Evolutionary conservation across 2,888 invertebrate species (phyloP).

Genomic region (Junonia oenone): DNA sequence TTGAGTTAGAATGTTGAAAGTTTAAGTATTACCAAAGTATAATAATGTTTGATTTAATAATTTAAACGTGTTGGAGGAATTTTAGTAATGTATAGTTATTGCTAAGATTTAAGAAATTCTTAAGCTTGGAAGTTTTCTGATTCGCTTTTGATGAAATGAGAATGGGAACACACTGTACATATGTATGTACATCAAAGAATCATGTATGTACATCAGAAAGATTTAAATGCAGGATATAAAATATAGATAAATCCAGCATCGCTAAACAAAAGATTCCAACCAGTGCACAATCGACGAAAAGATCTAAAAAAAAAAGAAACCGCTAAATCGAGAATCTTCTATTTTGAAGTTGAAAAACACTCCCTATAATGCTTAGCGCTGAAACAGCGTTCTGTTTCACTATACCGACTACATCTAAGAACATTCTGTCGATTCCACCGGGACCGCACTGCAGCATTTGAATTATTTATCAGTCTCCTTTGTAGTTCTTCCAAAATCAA

Average conservation of each 20-base stretch:
- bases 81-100: too few species aligned
- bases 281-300: too few species aligned
- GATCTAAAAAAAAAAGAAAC: not conserved
- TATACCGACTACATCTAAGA: conserved; percentile 32
- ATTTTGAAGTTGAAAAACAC: not conserved
- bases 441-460: conserved; percentile 70
- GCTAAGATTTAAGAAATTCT: too few species aligned
- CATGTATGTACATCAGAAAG: too few species aligned
- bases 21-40: not conserved
- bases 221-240: too few species aligned
- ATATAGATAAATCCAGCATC: too few species aligned
- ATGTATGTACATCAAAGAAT: too few species aligned
- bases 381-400: conserved; percentile 6
- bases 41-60: not conserved
- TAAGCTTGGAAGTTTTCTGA: too few species aligned
- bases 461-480: conserved; percentile 70
- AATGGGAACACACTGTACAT: too few species aligned
- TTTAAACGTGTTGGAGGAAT: too few species aligned
- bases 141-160: too few species aligned
- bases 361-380: not conserved
- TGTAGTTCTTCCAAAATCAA: conserved; percentile 53
- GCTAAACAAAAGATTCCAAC: too few species aligned
- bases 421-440: conserved; percentile 56
- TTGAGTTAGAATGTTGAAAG: conserved; percentile 1
- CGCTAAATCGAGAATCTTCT: not conserved